Evolutionary conservation across 1,140 invertebrate genomes (phyloP), one percentile per base, ranked within the genome.

Genomic region (Triops cancriformis): DNA sequence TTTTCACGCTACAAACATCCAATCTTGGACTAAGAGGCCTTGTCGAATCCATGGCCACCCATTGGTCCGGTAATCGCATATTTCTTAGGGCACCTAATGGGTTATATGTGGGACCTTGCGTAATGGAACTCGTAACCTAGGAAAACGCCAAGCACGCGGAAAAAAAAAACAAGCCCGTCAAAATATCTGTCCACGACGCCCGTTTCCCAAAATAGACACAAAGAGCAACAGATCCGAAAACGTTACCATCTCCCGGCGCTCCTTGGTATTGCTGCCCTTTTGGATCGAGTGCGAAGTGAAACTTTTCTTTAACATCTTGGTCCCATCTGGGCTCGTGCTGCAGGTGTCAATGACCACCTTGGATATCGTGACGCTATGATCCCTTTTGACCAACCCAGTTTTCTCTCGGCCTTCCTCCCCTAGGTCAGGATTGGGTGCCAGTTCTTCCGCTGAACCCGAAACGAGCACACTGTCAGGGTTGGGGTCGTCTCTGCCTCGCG

Each of bases 341-440:
- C 51, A 64, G 51, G 51, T 64, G 51, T 64, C 51, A 64, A 64
- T 64, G 51, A 64, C 51, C 51, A 64, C 51, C 51, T 64, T 64
- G 18, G 51, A 64, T 64, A 64, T 64, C 51, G 51, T 64, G 51
- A 64, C 51, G 51, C 51, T 64, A 64, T 64, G 51, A 64, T 64
- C 51, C 18, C 51, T 64, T 64, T 64, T 64, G 51, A 64, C 10
- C 23, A 64, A 64, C 51, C 51, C 51, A 64, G 51, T 64, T 64
- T 64, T 64, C 51, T 64, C 51, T 10, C 51, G 51, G 51, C 18
- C 23, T 64, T 64, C 51, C 14, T 64, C 51, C 10, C 51, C 18
- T 5, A 23, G 51, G 51, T 64, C 51, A 1, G 51, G 51, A 64
- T 1, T n/a, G 51, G 51, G 23, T 18, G 51, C 14, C 51, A 64